Conservation (phyloP, 2,797 vertebrate species). For the Tiaroga cobitis region DNA sequence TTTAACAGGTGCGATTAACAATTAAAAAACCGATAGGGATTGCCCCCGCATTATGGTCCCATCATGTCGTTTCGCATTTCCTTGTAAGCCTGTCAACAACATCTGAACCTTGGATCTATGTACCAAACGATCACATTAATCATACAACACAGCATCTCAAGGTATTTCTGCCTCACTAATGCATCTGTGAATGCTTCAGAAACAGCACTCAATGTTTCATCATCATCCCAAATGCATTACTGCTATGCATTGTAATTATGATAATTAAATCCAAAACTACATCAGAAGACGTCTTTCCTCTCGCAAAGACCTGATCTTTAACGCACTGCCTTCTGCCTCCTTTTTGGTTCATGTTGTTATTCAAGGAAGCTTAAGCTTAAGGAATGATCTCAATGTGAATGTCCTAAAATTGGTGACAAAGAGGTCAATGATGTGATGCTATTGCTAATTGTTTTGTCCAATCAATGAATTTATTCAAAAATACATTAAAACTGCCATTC, state of each 20-base stretch:
- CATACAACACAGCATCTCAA: slow-evolving; percentile 20
- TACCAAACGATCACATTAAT: slow-evolving; percentile 52
- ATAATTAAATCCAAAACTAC: slow-evolving; percentile 59
- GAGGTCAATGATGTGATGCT: neutral
- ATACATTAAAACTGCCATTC: neutral
- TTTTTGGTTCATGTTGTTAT: slow-evolving; percentile 30
- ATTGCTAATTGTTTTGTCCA: neutral
- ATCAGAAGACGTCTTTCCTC: slow-evolving; percentile 26
- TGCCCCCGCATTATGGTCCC: slow-evolving; percentile 25
- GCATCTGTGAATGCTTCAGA: slow-evolving; percentile 53
- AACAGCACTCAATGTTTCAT: slow-evolving; percentile 58
- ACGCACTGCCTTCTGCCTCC: neutral
- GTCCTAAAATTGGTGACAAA: slow-evolving; percentile 3
- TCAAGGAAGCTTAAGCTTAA: slow-evolving; percentile 21
- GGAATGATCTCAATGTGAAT: slow-evolving; percentile 8
- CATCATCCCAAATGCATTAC: slow-evolving; percentile 56
- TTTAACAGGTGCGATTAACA: slow-evolving; percentile 38
- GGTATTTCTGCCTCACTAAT: slow-evolving; percentile 49
- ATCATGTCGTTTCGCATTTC: slow-evolving; percentile 36
- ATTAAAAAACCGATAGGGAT: slow-evolving; percentile 37
- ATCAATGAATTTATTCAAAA: neutral
- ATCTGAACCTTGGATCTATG: slow-evolving; percentile 35
- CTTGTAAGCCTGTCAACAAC: slow-evolving; percentile 41
- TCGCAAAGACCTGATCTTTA: slow-evolving; percentile 6
- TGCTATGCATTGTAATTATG: slow-evolving; percentile 59